These are phyloP conservation scores for Babylonia areolata DNA, from an alignment of 1,140 invertebrate species.

Conservation along the genomic window DNA sequence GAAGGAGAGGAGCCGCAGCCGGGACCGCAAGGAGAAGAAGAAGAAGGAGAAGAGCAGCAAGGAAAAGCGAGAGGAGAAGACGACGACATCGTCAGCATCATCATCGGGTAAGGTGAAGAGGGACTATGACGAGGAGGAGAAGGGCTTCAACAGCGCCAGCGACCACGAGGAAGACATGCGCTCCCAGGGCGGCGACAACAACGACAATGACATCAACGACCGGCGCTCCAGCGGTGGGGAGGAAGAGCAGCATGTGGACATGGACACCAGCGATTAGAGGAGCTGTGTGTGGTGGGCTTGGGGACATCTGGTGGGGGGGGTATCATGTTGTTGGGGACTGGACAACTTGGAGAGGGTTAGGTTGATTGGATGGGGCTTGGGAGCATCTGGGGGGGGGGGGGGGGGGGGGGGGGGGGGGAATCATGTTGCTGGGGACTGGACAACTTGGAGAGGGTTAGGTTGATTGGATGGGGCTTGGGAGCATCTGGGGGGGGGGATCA, in stretches of 20 bases:
- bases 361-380: no score
- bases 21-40: constrained; percentile 53
- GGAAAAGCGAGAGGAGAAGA: constrained; percentile 55
- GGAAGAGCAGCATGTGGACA: constrained; percentile 65
- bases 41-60: constrained; percentile 52
- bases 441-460: no score
- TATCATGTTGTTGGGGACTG: no score
- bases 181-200: constrained; percentile 3
- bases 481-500: no score
- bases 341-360: no score
- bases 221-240: constrained; percentile 46
- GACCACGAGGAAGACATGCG: constrained; percentile 43
- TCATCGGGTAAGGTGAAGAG: constrained; percentile 73
- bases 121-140: constrained; percentile 79
- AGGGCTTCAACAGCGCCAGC: constrained; percentile 60
- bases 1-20: constrained; percentile 56
- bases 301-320: no score
- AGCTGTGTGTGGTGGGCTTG: no score
- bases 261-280: constrained; percentile 69
- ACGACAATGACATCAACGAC: constrained; percentile 15
- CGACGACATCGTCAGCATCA: constrained; percentile 57
- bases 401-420: no score
- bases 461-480: no score
- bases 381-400: no score
- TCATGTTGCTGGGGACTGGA: no score